A percentile compares a stretch with the other conserved stretches of the same genome.
Conservation (phyloP, 2,888 invertebrate genomes). For the Octonoba sinensis region DNA sequence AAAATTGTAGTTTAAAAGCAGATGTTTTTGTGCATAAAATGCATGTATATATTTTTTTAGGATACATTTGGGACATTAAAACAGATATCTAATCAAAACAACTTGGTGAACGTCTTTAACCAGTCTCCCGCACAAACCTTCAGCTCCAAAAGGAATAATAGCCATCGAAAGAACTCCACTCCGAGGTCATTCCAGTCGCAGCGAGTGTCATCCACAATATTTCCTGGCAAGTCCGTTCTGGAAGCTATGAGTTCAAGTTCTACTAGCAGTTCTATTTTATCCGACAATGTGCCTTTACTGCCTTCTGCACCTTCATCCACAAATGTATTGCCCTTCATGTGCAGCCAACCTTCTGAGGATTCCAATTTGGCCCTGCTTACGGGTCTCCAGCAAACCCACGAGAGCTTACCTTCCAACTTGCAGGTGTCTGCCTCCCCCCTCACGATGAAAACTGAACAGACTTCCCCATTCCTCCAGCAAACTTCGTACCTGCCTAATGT, state of each 20-base stretch:
- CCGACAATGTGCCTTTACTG: slow-evolving; percentile 52
- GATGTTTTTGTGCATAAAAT: neutral
- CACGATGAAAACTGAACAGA: slow-evolving; percentile 8
- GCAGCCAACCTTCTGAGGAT: slow-evolving; percentile 23
- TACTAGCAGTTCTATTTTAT: slow-evolving; percentile 16
- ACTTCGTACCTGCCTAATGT: slow-evolving; percentile 30
- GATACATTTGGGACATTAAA: slow-evolving; percentile 22
- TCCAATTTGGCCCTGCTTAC: slow-evolving; percentile 11
- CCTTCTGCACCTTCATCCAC: slow-evolving; percentile 33
- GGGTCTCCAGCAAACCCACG: slow-evolving; percentile 31
- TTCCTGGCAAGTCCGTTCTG: slow-evolving; percentile 25
- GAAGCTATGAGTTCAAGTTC: slow-evolving; percentile 31
- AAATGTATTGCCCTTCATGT: slow-evolving; percentile 33
- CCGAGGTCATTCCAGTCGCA: slow-evolving; percentile 21
- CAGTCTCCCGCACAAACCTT: slow-evolving; percentile 11
- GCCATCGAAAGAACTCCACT: slow-evolving; percentile 19
- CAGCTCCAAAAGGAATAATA: slow-evolving; percentile 13
- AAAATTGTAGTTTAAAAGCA: neutral
- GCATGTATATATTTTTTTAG: slow-evolving; percentile 3
- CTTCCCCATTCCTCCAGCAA: slow-evolving; percentile 36
- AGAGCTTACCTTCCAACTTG: slow-evolving; percentile 38
- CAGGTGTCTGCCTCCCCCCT: slow-evolving; percentile 8
- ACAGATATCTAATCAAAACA: slow-evolving; percentile 9
- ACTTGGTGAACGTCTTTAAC: slow-evolving; percentile 14
- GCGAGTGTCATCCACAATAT: slow-evolving; percentile 17